phyloP scores from a whole-genome alignment of 2,797 vertebrate genomes.

The Mionectes olivaceus region DNA sequence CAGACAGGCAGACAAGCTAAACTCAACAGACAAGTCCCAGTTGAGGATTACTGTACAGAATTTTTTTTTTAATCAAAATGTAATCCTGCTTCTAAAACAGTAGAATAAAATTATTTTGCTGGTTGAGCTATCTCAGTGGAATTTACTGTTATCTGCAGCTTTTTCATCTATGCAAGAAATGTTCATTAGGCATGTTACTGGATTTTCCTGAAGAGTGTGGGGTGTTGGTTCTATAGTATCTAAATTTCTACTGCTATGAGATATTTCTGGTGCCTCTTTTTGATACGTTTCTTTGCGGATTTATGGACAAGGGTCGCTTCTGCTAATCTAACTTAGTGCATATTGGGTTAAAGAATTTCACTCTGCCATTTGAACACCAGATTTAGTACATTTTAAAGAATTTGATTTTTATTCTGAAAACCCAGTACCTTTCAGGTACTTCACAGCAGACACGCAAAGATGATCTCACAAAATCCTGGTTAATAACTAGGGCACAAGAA shows the following conservation, averaged over 20 bases:
- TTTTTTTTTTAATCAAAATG: background rate
- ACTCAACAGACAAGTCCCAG: background rate
- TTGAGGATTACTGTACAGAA: background rate
- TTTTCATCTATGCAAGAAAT: background rate
- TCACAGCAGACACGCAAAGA: background rate
- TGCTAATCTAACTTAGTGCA: conserved; percentile 6
- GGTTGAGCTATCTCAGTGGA: background rate
- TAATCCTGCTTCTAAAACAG: background rate
- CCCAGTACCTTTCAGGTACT: background rate
- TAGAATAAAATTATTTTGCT: background rate
- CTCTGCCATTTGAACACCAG: background rate
- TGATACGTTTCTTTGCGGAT: background rate
- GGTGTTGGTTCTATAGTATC: background rate
- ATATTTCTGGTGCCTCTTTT: conserved; percentile 22
- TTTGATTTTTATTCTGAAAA: conserved; percentile 24
- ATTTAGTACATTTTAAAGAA: background rate
- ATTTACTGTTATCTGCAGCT: background rate
- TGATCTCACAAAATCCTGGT: background rate
- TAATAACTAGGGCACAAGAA: background rate
- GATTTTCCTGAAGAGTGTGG: background rate
- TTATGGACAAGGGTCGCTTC: background rate
- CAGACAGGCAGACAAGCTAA: background rate
- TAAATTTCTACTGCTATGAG: background rate
- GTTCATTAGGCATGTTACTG: background rate
- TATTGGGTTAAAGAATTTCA: conserved; percentile 28